Percentiles rank a stretch among this genome's conserved stretches.
Conservation (phyloP, 1,140 invertebrate genomes). For the Solenopsis invicta region DNA sequence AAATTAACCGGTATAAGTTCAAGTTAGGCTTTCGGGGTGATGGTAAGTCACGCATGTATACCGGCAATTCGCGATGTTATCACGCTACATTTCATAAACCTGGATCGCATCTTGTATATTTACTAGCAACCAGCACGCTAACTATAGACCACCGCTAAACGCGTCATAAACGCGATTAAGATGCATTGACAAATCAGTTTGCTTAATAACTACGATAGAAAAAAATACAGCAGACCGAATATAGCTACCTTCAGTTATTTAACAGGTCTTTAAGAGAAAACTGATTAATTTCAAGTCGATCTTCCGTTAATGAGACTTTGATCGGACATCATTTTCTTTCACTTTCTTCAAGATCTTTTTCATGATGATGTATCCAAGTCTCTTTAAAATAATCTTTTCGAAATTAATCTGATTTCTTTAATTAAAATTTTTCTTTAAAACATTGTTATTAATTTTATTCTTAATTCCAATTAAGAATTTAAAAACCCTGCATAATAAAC, state of each 20-base stretch:
- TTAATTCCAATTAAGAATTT: background rate
- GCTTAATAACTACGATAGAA: background rate
- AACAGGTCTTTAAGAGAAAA: background rate
- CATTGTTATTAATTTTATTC: background rate
- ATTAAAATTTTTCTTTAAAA: background rate
- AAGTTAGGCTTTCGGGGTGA: conserved; percentile 27
- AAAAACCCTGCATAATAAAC: background rate
- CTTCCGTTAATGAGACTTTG: conserved; percentile 20
- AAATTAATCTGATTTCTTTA: conserved; percentile 9
- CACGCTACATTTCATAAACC: conserved; percentile 51
- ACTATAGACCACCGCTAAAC: conserved; percentile 9
- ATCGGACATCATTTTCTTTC: conserved; percentile 23
- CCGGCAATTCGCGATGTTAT: conserved; percentile 34
- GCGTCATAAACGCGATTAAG: conserved; percentile 18
- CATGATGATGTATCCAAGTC: background rate
- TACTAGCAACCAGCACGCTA: conserved; percentile 47
- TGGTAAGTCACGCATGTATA: conserved; percentile 55
- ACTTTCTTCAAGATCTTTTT: background rate
- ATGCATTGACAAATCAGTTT: background rate
- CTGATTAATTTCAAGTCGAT: conserved; percentile 9
- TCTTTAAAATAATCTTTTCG: background rate
- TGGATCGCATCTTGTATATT: conserved; percentile 41
- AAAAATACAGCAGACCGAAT: background rate
- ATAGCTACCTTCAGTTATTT: background rate
- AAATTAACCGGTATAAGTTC: conserved; percentile 34